Percentiles rank a stretch among this genome's conserved stretches.
Conservation (phyloP, 2,113 vertebrate genomes). For the Anthoscopus minutus region DNA sequence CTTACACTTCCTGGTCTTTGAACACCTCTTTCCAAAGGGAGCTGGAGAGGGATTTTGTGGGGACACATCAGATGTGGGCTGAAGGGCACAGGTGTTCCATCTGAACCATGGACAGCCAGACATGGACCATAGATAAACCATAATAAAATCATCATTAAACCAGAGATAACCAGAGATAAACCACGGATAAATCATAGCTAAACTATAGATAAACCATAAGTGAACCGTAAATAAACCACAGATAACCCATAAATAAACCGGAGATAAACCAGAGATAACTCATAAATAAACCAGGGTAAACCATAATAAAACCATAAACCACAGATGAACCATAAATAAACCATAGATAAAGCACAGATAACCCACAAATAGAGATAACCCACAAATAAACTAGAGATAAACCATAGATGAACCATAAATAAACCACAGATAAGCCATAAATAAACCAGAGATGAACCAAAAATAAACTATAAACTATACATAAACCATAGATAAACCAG, state of each 20-base stretch:
- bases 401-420: accelerated
- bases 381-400: accelerated
- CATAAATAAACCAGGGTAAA: not conserved
- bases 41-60: not conserved
- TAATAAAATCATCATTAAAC: not conserved
- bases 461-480: accelerated
- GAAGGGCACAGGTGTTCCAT: not conserved
- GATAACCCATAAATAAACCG: no score
- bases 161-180: not conserved
- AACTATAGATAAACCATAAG: no score
- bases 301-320: not conserved
- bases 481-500: not conserved
- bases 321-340: accelerated
- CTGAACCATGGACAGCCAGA: not conserved
- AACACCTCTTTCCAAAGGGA: not conserved
- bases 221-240: not conserved
- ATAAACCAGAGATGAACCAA: accelerated
- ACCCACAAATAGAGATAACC: accelerated
- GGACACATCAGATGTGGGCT: not conserved
- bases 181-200: no score
- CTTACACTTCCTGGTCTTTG: not conserved
- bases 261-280: accelerated
- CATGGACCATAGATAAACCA: not conserved
- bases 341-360: not conserved
- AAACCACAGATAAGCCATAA: not conserved